Evolutionary conservation across 2,888 invertebrate species (phyloP), one percentile per base, ranked within the genome.

Genomic region (Drosophila robusta): DNA sequence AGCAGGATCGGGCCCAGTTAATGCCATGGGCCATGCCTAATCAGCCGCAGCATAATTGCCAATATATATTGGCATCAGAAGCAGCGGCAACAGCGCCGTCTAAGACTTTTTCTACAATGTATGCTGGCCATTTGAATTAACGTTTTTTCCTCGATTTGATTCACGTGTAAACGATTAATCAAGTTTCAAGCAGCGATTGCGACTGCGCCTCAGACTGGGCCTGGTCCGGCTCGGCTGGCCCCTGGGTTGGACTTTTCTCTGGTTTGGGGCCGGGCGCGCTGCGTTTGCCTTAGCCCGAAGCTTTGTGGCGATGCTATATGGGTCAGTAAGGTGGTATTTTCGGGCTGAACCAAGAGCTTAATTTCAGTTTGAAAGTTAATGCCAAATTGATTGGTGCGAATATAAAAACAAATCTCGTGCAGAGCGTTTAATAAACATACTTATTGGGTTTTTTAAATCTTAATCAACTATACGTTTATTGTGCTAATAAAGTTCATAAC

Each of bases 161-260:
- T 78, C 83, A 86, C 86, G 86, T 80, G 75, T 78, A 83, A 83
- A 70, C 83, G 78, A 83, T 83, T 83, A 86, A 83, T 83, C 86
- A 83, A 86, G 61, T 69, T 63, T 52, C 73, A 78, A 86, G 73
- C 71, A 73, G 72, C 55, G 70, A 66, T 49, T 63, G 36, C 34
- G 55, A 34, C 58, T 26, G 41, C 16, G 32, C 47, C 57, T 55
- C 12, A 7, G 56, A 36, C 39, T 61, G 51, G 57, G 73, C 44
- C 56, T 68, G 47, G 65, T 49, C 66, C 51, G 52, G 22, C 65
- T 57, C n/a, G 16, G 38, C 60, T 68, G 36, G 56, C 62, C 52
- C 36, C 41, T 62, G 34, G 45, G 45, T 60, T 57, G 36, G 58
- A 52, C 22, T 70, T 52, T 51, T 65, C 58, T 50, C 44, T 51